Percentiles rank a stretch among this genome's conserved stretches.
Evolutionary conservation across 2,797 vertebrate genomes (phyloP).

Genomic region (Agapornis canus): DNA sequence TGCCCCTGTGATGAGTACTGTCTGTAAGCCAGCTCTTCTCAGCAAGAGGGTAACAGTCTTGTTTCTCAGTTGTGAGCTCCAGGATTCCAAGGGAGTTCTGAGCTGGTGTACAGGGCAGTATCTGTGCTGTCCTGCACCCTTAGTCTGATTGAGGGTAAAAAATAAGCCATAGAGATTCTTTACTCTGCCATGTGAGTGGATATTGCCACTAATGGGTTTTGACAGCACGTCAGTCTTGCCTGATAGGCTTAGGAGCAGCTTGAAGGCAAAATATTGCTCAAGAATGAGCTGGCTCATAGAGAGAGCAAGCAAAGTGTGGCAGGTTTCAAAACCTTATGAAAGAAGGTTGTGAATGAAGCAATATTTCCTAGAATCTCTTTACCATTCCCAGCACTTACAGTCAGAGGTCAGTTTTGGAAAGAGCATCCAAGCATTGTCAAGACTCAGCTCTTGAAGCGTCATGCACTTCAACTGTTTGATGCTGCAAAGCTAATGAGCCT

Average conservation of each 20-base stretch:
- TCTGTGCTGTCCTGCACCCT: background rate
- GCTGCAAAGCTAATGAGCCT: constrained; percentile 24
- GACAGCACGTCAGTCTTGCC: background rate
- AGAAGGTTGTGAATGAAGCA: background rate
- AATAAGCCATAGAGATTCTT: background rate
- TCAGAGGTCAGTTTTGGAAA: background rate
- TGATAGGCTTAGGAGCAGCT: background rate
- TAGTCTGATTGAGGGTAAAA: background rate
- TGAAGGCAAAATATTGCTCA: background rate
- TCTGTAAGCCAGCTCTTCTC: background rate
- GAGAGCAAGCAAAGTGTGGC: background rate
- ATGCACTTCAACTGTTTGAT: background rate
- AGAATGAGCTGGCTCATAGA: background rate
- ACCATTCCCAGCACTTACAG: background rate
- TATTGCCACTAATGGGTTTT: background rate
- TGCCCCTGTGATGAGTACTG: background rate
- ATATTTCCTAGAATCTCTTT: background rate
- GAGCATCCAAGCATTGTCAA: background rate
- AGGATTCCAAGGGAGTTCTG: background rate
- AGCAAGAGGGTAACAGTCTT: background rate
- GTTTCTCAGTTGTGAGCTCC: background rate
- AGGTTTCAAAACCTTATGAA: background rate
- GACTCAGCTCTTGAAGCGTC: background rate
- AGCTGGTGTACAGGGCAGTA: background rate
- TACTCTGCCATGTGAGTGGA: background rate